Percentiles rank a stretch among this genome's conserved stretches.
phyloP scores from a whole-genome alignment of 2,888 invertebrate species.

The Ichneumon xanthorius region DNA sequence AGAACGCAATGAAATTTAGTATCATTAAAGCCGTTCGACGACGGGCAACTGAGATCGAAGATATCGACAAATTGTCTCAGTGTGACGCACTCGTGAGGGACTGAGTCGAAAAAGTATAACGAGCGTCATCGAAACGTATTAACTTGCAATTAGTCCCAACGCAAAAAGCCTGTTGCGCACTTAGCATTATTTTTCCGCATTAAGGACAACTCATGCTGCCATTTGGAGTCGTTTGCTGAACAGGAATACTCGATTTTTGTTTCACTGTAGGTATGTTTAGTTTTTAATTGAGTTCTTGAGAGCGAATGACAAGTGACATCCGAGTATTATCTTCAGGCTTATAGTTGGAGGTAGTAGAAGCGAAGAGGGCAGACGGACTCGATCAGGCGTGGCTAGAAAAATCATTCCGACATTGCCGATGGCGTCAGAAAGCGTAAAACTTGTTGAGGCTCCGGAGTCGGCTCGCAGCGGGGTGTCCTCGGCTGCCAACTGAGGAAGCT shows the following conservation, averaged over 20 bases:
- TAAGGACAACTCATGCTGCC: background rate
- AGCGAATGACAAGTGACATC: background rate
- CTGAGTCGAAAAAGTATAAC: constrained; percentile 51
- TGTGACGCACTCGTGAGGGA: constrained; percentile 36
- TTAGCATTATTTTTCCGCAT: constrained; percentile 48
- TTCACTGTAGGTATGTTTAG: background rate
- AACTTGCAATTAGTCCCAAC: constrained; percentile 55
- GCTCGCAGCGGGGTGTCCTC: constrained; percentile 72
- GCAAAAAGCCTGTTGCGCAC: constrained; percentile 28
- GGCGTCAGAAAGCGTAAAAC: constrained; percentile 39
- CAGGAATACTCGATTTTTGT: background rate
- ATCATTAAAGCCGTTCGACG: constrained; percentile 58
- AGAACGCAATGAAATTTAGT: constrained; percentile 52
- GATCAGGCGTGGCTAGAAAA: constrained; percentile 34
- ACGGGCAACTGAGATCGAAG: constrained; percentile 43
- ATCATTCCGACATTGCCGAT: constrained; percentile 24
- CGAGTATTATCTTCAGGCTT: background rate
- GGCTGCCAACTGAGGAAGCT: constrained; percentile 71
- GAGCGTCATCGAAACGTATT: constrained; percentile 48
- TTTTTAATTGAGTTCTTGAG: constrained; percentile 6
- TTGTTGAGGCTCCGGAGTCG: constrained; percentile 43
- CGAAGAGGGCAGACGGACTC: constrained; percentile 14
- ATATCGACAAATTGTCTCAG: constrained; percentile 41
- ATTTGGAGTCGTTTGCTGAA: background rate
- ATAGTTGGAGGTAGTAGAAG: constrained; percentile 14